Base-by-base conservation (phyloP, 2,113 vertebrate species). In the Atherinomorus stipes region DNA sequence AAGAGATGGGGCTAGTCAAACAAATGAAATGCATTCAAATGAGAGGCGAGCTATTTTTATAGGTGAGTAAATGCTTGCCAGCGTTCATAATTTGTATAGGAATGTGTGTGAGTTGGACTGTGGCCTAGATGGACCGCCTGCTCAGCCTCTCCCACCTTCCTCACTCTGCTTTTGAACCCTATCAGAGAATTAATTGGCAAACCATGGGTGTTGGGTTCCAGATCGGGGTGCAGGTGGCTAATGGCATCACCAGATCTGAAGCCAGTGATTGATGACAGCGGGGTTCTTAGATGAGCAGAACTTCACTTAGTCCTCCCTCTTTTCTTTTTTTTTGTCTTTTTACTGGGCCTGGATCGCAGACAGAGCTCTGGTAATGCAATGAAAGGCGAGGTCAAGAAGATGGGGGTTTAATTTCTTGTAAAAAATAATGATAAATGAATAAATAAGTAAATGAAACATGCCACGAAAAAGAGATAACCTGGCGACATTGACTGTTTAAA, bases 181-280 rank as follows among this genome's bases (percentile, higher is more conserved):
- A 90, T 91, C 87, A 84, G 69, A 80, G 79, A 84, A 88, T 89
- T 92, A 88, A 93, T 92, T 92, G 91, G 87, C 78, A 78, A 76
- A 66, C 80, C 23, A 38, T 58, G 71, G 88, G 91, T 90, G 87
- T 90, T 68, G 66, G 76, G 75, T 90, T 85, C 80, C 75, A 70
- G 88, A 76, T 82, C 45, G 61, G 51, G 18, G 84, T 61, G 89
- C 91, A 92, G 91, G 91, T 93, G 90, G 86, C 80, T 94, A 91
- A 95, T 94, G 92, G 89, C 86, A 90, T 89, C 90, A 72, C 93
- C 94, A 94, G 94, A 92, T 67, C 81, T 74, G 60, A 66, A 88
- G 66, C 56, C 47, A 37, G 72, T 91, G 93, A 92, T 89, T 91
- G 88, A 92, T 90, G 91, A 91, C 91, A 88, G 93, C 86, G 37